A percentile compares a stretch with the other conserved stretches of the same genome.
phyloP scores from a whole-genome alignment of 2,797 vertebrate species.

The Pantherophis alleghaniensis region DNA sequence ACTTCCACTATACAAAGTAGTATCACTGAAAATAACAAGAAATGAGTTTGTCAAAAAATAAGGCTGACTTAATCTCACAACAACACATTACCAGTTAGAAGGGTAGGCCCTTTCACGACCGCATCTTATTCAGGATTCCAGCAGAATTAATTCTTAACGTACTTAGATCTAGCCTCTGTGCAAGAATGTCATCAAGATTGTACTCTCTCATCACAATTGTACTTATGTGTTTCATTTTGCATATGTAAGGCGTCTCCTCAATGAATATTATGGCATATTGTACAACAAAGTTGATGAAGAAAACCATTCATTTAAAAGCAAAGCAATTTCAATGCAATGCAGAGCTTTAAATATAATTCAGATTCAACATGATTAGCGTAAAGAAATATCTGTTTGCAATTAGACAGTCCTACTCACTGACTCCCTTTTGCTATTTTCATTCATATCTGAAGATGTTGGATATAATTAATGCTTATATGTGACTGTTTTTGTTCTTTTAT shows the following conservation, averaged over 20 bases:
- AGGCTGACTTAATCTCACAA: background rate
- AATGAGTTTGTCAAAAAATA: constrained; percentile 3
- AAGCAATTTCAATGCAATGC: constrained; percentile 4
- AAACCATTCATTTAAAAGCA: constrained; percentile 17
- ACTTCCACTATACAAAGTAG: constrained; percentile 81
- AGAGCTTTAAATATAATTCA: constrained; percentile 20
- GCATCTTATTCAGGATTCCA: background rate
- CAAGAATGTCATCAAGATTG: constrained; percentile 10
- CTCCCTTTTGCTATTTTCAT: constrained; percentile 22
- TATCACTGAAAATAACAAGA: constrained; percentile 79
- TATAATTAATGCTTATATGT: constrained; percentile 4
- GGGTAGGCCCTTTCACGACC: background rate
- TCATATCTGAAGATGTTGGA: constrained; percentile 10
- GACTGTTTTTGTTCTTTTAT: background rate
- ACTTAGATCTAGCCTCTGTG: background rate
- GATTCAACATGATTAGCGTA: background rate
- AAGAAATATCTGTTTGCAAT: constrained; percentile 14
- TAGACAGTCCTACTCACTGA: constrained; percentile 26
- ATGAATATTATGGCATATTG: background rate
- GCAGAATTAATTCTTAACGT: background rate
- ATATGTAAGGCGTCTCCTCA: constrained; percentile 16
- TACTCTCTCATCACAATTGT: background rate
- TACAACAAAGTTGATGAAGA: constrained; percentile 9
- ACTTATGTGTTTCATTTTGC: constrained; percentile 12
- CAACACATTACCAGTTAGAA: background rate